Evolutionary conservation across 2,888 invertebrate genomes (phyloP).

Genomic region (Ethmia dodecea): DNA sequence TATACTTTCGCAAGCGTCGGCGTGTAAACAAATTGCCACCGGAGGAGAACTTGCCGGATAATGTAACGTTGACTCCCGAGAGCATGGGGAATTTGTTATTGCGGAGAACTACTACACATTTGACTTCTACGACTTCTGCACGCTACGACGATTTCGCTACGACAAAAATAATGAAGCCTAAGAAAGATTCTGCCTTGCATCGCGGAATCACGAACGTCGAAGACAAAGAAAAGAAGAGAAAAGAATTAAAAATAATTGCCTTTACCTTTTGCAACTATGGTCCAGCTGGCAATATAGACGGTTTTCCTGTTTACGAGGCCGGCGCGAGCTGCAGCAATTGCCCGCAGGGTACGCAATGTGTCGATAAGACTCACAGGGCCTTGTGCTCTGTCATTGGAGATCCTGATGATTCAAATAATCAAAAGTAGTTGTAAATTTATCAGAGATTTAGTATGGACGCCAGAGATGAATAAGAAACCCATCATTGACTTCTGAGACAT

Average conservation of each 20-base stretch:
- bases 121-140: slow-evolving; percentile 29
- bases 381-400: slow-evolving; percentile 53
- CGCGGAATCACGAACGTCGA: slow-evolving; percentile 35
- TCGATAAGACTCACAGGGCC: slow-evolving; percentile 56
- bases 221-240: slow-evolving; percentile 23
- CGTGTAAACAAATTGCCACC: slow-evolving; percentile 10
- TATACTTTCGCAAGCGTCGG: slow-evolving; percentile 45
- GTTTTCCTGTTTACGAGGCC: slow-evolving; percentile 64
- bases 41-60: slow-evolving; percentile 1
- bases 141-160: slow-evolving; percentile 42
- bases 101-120: slow-evolving; percentile 45
- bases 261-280: slow-evolving; percentile 70
- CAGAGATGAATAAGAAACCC: too few relatives aligned
- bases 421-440: too few relatives aligned
- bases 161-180: slow-evolving; percentile 15
- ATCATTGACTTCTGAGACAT: too few relatives aligned
- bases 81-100: slow-evolving; percentile 36
- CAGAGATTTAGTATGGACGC: too few relatives aligned
- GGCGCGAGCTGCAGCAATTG: slow-evolving; percentile 55
- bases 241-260: slow-evolving; percentile 52
- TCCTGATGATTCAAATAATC: too few relatives aligned
- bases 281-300: slow-evolving; percentile 66
- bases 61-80: not conserved
- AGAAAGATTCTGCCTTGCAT: slow-evolving; percentile 46
- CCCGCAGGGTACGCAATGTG: slow-evolving; percentile 57